Percentiles rank a stretch among this genome's conserved stretches.
Conservation (phyloP, 2,113 vertebrate species). For the Pelodiscus sinensis region DNA sequence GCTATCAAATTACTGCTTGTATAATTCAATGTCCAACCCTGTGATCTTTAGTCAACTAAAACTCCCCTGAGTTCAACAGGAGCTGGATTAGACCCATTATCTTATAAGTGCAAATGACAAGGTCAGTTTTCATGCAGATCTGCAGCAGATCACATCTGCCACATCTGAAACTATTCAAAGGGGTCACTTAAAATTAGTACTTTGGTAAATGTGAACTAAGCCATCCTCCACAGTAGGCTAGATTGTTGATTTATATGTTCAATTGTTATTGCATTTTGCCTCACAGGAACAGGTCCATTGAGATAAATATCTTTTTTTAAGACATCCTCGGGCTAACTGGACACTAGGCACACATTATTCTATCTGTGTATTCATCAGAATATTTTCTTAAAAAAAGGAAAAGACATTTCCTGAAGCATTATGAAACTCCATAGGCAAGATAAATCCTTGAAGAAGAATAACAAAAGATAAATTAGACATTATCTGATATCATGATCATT, state of each 20-base stretch:
- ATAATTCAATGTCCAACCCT: not conserved
- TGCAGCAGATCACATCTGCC: not conserved
- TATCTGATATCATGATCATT: constrained; percentile 43
- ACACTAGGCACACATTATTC: constrained; percentile 18
- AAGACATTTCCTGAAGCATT: constrained; percentile 38
- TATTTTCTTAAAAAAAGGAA: constrained; percentile 61
- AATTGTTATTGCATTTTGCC: not conserved
- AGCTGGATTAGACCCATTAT: not conserved
- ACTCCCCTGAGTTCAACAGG: not conserved
- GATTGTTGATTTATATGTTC: constrained; percentile 26
- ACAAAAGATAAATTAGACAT: constrained; percentile 40
- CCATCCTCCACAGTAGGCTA: not conserved
- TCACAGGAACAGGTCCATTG: constrained; percentile 2
- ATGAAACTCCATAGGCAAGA: constrained; percentile 7
- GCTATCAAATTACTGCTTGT: not conserved
- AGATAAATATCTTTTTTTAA: constrained; percentile 28
- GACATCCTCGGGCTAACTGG: constrained; percentile 32
- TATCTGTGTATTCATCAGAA: constrained; percentile 14
- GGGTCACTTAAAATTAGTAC: not conserved
- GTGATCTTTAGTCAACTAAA: not conserved
- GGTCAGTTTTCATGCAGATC: not conserved
- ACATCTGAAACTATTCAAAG: not conserved
- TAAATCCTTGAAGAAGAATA: constrained; percentile 54
- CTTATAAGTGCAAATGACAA: not conserved
- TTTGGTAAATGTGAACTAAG: not conserved